Conservation (phyloP, 2,888 invertebrate species). For the Drosophila macrospina region DNA sequence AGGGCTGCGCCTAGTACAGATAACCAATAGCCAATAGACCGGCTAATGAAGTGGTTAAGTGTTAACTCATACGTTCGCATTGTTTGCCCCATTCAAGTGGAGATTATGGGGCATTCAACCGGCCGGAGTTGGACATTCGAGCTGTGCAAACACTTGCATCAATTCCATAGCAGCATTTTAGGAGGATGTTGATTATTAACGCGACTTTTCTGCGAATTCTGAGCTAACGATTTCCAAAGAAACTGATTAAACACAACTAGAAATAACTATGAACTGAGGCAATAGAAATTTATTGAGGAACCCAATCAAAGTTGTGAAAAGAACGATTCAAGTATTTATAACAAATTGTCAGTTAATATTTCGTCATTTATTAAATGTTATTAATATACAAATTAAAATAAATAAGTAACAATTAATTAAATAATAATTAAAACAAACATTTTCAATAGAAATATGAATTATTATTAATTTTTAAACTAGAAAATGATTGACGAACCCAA, state of each 20-base stretch:
- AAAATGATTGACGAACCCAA: too few relatives aligned
- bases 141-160: neutral
- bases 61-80: constrained; percentile 15
- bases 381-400: too few relatives aligned
- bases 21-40: constrained; percentile 45
- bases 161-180: constrained; percentile 65
- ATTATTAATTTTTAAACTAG: too few relatives aligned
- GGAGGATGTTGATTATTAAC: constrained; percentile 39
- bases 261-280: neutral
- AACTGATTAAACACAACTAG: neutral
- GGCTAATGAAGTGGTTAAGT: constrained; percentile 62
- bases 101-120: constrained; percentile 65
- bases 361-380: too few relatives aligned
- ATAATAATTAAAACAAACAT: too few relatives aligned
- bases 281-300: neutral
- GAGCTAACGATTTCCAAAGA: constrained; percentile 10
- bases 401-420: too few relatives aligned
- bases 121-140: too few relatives aligned
- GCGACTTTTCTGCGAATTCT: constrained; percentile 5
- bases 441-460: too few relatives aligned
- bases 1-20: constrained; percentile 41
- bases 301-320: too few relatives aligned
- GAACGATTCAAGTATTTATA: too few relatives aligned
- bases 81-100: constrained; percentile 31
- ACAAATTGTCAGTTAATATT: too few relatives aligned